phyloP scores from a whole-genome alignment of 2,113 vertebrate species.

The Ictalurus punctatus region DNA sequence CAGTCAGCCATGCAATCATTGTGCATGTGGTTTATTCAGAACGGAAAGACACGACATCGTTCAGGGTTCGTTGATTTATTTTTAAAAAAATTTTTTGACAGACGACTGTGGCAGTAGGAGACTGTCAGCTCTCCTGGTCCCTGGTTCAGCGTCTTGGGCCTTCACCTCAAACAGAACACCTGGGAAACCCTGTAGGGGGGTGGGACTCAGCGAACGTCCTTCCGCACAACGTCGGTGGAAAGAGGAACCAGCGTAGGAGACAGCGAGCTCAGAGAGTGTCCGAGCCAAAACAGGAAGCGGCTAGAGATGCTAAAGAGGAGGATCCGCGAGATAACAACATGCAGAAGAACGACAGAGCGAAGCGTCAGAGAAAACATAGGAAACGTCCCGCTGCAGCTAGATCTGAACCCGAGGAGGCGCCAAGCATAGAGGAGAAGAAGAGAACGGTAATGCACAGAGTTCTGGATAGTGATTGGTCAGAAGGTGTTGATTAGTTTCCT shows the following conservation, averaged over 20 bases:
- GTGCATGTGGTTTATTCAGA: neutral
- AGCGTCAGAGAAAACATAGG: neutral
- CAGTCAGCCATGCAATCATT: too few relatives aligned
- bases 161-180: neutral
- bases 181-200: neutral
- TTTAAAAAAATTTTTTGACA: too few relatives aligned
- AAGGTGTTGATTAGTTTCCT: neutral
- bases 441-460: too few relatives aligned
- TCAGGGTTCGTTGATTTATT: neutral
- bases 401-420: neutral
- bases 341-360: neutral
- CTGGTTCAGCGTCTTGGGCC: constrained; percentile 31
- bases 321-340: neutral
- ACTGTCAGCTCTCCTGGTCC: neutral
- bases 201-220: neutral
- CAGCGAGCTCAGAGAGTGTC: neutral
- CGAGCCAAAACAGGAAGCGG: neutral
- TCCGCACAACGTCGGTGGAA: neutral
- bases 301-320: neutral
- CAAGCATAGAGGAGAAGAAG: neutral
- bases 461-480: neutral
- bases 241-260: neutral
- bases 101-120: neutral
- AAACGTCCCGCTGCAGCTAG: neutral
- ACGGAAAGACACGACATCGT: neutral